These are phyloP conservation scores for Cheumatopsyche charites DNA, from an alignment of 1,140 invertebrate genomes.

Conservation along the genomic window DNA sequence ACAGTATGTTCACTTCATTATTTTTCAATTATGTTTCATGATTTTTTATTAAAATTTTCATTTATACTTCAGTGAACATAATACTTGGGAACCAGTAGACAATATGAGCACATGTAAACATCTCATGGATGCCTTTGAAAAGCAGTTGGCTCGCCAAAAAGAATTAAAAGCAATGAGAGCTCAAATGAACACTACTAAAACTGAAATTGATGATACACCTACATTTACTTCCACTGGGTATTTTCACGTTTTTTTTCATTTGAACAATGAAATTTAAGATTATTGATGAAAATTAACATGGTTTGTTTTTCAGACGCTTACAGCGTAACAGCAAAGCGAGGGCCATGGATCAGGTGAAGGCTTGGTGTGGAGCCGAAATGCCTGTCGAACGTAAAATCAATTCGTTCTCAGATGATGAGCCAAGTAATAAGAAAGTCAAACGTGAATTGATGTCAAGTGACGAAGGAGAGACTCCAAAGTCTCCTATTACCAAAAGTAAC, in stretches of 20 bases:
- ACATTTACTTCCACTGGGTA: conserved; percentile 59
- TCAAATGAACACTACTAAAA: conserved; percentile 53
- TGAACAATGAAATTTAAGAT: conserved; percentile 3
- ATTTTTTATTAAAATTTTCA: conserved; percentile 8
- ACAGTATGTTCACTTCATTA: conserved; percentile 63
- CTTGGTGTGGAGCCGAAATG: conserved; percentile 74
- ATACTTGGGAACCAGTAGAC: conserved; percentile 80
- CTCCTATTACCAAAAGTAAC: conserved; percentile 20
- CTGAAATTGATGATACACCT: conserved; percentile 50
- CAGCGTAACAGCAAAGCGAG: conserved; percentile 80
- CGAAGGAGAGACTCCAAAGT: conserved; percentile 31
- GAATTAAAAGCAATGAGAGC: conserved; percentile 67
- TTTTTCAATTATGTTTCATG: background rate
- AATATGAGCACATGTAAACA: conserved; percentile 76
- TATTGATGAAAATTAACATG: background rate
- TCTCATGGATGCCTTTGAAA: conserved; percentile 79
- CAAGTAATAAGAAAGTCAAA: conserved; percentile 39
- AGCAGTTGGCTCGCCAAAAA: conserved; percentile 75
- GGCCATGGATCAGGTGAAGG: conserved; percentile 82
- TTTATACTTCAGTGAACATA: conserved; percentile 65
- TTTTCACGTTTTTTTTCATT: conserved; percentile 34
- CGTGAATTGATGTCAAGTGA: conserved; percentile 39
- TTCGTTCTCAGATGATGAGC: conserved; percentile 31
- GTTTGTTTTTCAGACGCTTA: conserved; percentile 63
- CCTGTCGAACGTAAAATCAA: conserved; percentile 26